These are phyloP conservation scores for Parotocinclus haroldoi DNA, from an alignment of 2,797 vertebrate genomes.

Conservation along the genomic window DNA sequence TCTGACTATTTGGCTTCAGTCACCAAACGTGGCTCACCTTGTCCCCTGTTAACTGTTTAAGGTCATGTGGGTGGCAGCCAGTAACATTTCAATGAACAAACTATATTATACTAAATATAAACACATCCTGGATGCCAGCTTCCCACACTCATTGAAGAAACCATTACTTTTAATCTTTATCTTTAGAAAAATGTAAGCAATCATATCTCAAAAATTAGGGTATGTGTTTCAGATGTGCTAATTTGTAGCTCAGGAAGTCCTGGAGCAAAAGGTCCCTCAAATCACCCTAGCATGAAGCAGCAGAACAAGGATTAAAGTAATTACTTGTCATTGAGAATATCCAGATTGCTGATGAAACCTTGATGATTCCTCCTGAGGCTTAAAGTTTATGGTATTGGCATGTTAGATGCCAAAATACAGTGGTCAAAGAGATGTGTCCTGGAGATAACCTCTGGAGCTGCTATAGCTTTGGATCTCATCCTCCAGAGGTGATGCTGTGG, in stretches of 20 bases:
- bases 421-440: conserved; percentile 50
- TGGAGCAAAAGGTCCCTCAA: conserved; percentile 71
- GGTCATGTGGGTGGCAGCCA: too few species aligned
- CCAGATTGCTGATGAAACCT: conserved; percentile 51
- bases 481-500: conserved; percentile 12
- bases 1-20: too few species aligned
- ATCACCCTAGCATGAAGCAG: conserved; percentile 59
- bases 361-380: conserved; percentile 53
- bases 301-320: conserved; percentile 69
- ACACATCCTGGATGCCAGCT: too few species aligned
- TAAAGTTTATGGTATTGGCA: conserved; percentile 59
- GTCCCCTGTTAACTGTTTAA: too few species aligned
- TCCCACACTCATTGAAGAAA: too few species aligned
- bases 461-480: conserved; percentile 11
- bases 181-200: too few species aligned
- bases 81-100: too few species aligned
- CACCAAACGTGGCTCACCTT: too few species aligned
- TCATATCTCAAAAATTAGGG: too few species aligned
- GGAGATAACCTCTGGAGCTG: conserved; percentile 58
- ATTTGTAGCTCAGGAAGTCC: conserved; percentile 24
- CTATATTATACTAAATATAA: too few species aligned
- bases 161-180: too few species aligned
- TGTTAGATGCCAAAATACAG: conserved; percentile 63
- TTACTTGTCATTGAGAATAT: conserved; percentile 66
- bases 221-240: too few species aligned